phyloP scores from a whole-genome alignment of 2,888 invertebrate genomes.

The Conops quadrifasciatus region DNA sequence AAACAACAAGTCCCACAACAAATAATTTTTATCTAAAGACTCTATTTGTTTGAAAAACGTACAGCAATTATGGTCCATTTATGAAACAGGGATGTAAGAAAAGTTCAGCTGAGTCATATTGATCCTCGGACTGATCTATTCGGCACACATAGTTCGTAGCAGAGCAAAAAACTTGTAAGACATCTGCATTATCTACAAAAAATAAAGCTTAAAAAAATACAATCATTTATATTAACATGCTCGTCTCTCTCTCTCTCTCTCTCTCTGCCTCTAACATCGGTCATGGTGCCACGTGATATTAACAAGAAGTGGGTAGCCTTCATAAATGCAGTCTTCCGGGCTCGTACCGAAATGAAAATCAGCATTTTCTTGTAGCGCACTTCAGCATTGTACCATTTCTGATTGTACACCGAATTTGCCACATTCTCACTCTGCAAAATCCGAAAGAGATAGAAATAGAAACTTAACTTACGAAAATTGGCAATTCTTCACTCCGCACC shows the following conservation, averaged over 20 bases:
- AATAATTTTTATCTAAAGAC: too few species aligned
- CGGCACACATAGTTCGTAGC: constrained; percentile 57
- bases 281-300: constrained; percentile 53
- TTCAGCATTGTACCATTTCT: constrained; percentile 53
- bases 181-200: constrained; percentile 55
- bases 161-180: constrained; percentile 62
- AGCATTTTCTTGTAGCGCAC: constrained; percentile 51
- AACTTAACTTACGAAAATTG: constrained; percentile 10
- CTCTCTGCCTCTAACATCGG: constrained; percentile 49
- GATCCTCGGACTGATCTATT: not conserved
- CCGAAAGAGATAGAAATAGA: not conserved
- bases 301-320: constrained; percentile 53
- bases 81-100: too few species aligned
- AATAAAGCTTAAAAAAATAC: not conserved
- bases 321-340: constrained; percentile 51
- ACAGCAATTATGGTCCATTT: too few species aligned
- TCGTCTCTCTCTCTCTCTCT: not conserved
- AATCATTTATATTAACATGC: too few species aligned
- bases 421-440: constrained; percentile 53
- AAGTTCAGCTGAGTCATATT: too few species aligned
- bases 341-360: constrained; percentile 50
- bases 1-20: too few species aligned
- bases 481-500: constrained; percentile 40
- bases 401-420: constrained; percentile 51
- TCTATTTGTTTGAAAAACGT: too few species aligned